These are phyloP conservation scores for cattle (Bos taurus) DNA, from an alignment of 2,113 vertebrate species.

Conservation along the genomic window ARS-UCD2.0 NC_037334.1:57304001-57304500, in stretches of 20 bases:
- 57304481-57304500: background rate
- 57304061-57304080: background rate
- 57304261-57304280: background rate
- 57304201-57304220: background rate
- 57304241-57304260: background rate
- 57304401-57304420: background rate
- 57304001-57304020: background rate
- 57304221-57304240: background rate
- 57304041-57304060: background rate
- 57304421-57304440: background rate
- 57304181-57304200: background rate
- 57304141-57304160: background rate
- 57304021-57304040: background rate
- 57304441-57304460: background rate
- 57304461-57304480: background rate
- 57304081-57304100: background rate
- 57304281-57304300: background rate
- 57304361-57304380: background rate
- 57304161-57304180: background rate
- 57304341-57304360: background rate
- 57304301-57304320: background rate
- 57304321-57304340: background rate
- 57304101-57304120: background rate
- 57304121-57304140: background rate
- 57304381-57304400: background rate